Percentiles rank a stretch among this genome's conserved stretches.
Conservation (phyloP, 35 echinoderm and acorn worm species). For the Ophiothrix spiculata region DNA sequence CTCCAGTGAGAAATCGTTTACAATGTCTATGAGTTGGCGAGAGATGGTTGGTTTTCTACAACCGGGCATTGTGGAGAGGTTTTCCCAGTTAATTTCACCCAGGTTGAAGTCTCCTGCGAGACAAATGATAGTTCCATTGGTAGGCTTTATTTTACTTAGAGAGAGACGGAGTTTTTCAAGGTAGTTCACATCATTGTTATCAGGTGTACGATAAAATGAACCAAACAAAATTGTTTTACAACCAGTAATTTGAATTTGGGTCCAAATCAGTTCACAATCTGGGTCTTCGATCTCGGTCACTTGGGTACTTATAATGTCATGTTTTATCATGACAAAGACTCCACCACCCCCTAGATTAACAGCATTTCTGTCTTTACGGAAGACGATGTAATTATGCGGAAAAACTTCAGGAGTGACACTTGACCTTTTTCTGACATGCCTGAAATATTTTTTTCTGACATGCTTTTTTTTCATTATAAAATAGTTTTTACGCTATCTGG, state of each 20-base stretch:
- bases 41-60: background rate
- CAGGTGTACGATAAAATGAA: background rate
- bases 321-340: background rate
- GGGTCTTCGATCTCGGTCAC: background rate
- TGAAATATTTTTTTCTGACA: too few species aligned
- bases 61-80: background rate
- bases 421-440: too few species aligned
- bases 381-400: conserved; percentile 15
- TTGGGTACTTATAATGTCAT: background rate
- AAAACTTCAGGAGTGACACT: conserved; percentile 33
- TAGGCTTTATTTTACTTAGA: background rate
- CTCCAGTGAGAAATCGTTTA: background rate
- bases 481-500: too few species aligned
- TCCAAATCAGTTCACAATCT: conserved; percentile 26
- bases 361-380: background rate
- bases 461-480: too few species aligned
- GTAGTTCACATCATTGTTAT: background rate
- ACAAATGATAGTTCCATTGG: background rate
- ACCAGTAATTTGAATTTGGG: conserved; percentile 17
- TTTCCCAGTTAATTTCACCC: background rate
- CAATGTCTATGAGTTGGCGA: background rate
- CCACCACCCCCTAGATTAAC: background rate
- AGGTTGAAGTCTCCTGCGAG: conserved; percentile 1
- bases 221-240: conserved; percentile 8
- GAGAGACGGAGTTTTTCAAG: background rate